Conservation (phyloP, 2,113 vertebrate genomes). For the Thunnus thynnus region DNA sequence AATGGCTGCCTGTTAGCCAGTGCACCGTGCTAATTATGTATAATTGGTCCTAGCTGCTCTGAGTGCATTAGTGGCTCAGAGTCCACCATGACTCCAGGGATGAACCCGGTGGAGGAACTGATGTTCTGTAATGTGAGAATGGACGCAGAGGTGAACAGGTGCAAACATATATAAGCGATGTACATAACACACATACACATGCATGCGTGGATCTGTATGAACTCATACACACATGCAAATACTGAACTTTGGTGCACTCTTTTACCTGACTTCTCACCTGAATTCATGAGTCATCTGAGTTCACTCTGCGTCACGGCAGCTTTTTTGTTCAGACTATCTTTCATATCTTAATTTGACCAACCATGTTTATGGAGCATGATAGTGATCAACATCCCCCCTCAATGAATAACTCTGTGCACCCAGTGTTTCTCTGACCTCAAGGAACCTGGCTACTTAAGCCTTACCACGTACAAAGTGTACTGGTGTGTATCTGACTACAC, state of each 20-base stretch:
- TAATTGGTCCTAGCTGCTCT: slow-evolving; percentile 44
- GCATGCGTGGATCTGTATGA: slow-evolving; percentile 11
- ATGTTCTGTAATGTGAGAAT: slow-evolving; percentile 50
- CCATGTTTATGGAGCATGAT: slow-evolving; percentile 54
- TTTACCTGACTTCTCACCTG: slow-evolving; percentile 42
- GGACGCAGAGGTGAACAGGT: slow-evolving; percentile 36
- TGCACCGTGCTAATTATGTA: slow-evolving; percentile 58
- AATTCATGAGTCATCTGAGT: slow-evolving; percentile 30
- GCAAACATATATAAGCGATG: slow-evolving; percentile 12
- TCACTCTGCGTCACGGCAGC: slow-evolving; percentile 57
- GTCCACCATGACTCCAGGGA: slow-evolving; percentile 5
- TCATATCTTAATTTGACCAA: slow-evolving; percentile 49
- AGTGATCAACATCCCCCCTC: slow-evolving; percentile 29
- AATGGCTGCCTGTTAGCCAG: slow-evolving; percentile 41
- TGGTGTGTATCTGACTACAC: background rate
- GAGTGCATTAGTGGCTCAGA: slow-evolving; percentile 46
- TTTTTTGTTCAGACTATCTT: slow-evolving; percentile 26
- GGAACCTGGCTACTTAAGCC: slow-evolving; percentile 45
- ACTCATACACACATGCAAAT: slow-evolving; percentile 56
- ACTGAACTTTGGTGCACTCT: slow-evolving; percentile 27
- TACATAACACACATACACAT: slow-evolving; percentile 15
- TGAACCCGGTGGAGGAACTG: background rate
- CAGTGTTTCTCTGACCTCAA: slow-evolving; percentile 55
- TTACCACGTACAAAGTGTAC: slow-evolving; percentile 35
- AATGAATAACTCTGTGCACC: slow-evolving; percentile 33